Percentiles rank a stretch among this genome's conserved stretches.
Evolutionary conservation across 2,888 invertebrate species (phyloP).

Genomic region (Acrocyrtus sp.): DNA sequence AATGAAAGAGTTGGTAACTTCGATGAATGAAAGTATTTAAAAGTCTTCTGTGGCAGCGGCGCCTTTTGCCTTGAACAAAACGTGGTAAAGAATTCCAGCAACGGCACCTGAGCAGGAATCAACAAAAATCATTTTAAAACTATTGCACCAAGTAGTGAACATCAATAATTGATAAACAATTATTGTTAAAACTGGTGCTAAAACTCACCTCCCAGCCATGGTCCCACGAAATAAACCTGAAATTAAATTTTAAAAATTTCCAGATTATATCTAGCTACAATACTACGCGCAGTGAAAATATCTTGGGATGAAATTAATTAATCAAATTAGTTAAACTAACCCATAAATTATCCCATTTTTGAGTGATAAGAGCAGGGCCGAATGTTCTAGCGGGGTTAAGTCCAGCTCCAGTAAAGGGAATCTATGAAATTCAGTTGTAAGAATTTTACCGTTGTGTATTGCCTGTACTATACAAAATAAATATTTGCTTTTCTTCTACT

Average conservation of each 20-base stretch:
- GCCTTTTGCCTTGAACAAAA: slow-evolving; percentile 69
- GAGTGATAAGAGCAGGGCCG: slow-evolving; percentile 75
- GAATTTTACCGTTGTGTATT: neutral
- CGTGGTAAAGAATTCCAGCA: slow-evolving; percentile 72
- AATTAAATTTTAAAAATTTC: slow-evolving; percentile 56
- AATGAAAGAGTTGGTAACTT: slow-evolving; percentile 37
- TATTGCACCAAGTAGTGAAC: neutral
- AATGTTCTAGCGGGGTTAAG: slow-evolving; percentile 77
- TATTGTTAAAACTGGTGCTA: neutral
- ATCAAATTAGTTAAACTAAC: slow-evolving; percentile 66
- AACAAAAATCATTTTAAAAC: neutral
- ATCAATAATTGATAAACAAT: neutral
- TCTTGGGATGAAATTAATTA: neutral
- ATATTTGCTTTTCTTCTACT: slow-evolving; percentile 67
- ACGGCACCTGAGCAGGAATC: slow-evolving; percentile 64
- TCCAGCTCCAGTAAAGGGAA: slow-evolving; percentile 75
- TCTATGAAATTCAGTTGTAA: slow-evolving; percentile 65
- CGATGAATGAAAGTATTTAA: slow-evolving; percentile 36
- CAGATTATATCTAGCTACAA: too few species aligned
- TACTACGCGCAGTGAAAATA: too few species aligned
- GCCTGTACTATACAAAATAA: neutral
- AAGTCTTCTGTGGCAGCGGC: slow-evolving; percentile 57
- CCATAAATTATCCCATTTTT: slow-evolving; percentile 75
- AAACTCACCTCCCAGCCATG: slow-evolving; percentile 70
- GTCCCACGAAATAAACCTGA: slow-evolving; percentile 75